These are phyloP conservation scores for Stichodactyla helianthus DNA, from an alignment of 64 coral and sea anemone species.

Conservation along the genomic window DNA sequence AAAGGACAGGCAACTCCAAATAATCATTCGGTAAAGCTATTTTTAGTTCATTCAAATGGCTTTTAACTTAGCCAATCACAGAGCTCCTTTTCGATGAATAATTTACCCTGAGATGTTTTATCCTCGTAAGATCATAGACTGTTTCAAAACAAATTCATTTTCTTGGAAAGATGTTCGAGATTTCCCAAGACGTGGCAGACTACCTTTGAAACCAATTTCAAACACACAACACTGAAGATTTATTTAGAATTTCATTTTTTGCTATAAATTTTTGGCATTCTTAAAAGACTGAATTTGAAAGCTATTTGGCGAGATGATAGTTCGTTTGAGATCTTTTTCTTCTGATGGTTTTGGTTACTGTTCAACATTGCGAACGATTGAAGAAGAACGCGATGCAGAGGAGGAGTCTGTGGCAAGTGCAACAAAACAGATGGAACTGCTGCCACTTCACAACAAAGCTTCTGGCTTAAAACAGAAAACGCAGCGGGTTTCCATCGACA, in stretches of 20 bases:
- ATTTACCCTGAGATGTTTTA: background rate
- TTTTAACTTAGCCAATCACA: constrained; percentile 11
- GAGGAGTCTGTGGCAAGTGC: background rate
- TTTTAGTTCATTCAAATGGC: constrained; percentile 14
- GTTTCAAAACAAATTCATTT: background rate
- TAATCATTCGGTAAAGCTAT: background rate
- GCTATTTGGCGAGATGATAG: background rate
- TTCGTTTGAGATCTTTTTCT: background rate
- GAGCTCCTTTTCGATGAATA: background rate
- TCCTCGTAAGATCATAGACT: background rate
- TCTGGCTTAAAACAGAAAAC: background rate
- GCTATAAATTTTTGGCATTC: background rate
- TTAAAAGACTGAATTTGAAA: background rate
- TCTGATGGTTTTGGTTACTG: background rate
- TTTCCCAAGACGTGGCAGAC: background rate
- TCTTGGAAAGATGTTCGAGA: background rate
- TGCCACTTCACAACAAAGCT: background rate
- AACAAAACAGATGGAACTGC: background rate
- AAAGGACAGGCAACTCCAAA: background rate
- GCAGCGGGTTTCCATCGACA: background rate
- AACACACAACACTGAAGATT: background rate
- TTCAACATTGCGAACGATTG: background rate
- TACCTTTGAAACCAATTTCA: background rate
- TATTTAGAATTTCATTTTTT: background rate
- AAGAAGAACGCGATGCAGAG: background rate